These are phyloP conservation scores for Imbricaverruca yamaguchii DNA, from an alignment of 2,888 invertebrate species.

Conservation along the genomic window DNA sequence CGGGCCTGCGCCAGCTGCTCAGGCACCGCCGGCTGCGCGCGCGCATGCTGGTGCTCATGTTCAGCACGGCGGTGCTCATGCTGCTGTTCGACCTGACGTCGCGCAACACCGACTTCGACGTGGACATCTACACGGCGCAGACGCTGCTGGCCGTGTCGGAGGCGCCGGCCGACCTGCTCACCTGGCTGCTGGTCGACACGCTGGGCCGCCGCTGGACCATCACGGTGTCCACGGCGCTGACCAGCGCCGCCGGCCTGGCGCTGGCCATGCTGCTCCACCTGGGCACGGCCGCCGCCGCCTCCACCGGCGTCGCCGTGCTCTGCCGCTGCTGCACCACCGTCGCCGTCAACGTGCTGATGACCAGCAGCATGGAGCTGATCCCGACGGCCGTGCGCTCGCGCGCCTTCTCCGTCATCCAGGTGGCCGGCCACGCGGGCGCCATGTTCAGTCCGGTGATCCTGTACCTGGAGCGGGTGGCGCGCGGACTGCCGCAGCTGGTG, in stretches of 20 bases:
- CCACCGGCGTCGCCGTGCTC: slow-evolving; percentile 25
- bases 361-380: slow-evolving; percentile 29
- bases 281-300: background rate
- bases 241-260: too few relatives aligned
- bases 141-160: slow-evolving; percentile 29
- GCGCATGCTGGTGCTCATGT: background rate
- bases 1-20: background rate
- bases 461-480: slow-evolving; percentile 20
- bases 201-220: slow-evolving; percentile 28
- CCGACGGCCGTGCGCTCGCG: slow-evolving; percentile 22
- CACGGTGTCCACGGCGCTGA: background rate
- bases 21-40: background rate
- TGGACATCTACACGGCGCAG: slow-evolving; percentile 29
- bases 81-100: slow-evolving; percentile 43
- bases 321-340: slow-evolving; percentile 31
- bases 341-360: slow-evolving; percentile 27
- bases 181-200: slow-evolving; percentile 27
- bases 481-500: slow-evolving; percentile 27
- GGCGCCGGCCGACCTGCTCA: slow-evolving; percentile 29
- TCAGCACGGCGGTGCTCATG: background rate
- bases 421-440: slow-evolving; percentile 24
- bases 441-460: slow-evolving; percentile 24
- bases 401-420: background rate
- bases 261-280: background rate
- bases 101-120: slow-evolving; percentile 64